Percentiles rank a stretch among this genome's conserved stretches.
These are phyloP conservation scores for Agapornis roseicollis DNA, from an alignment of 2,113 vertebrate species.

Conservation along the genomic window DNA sequence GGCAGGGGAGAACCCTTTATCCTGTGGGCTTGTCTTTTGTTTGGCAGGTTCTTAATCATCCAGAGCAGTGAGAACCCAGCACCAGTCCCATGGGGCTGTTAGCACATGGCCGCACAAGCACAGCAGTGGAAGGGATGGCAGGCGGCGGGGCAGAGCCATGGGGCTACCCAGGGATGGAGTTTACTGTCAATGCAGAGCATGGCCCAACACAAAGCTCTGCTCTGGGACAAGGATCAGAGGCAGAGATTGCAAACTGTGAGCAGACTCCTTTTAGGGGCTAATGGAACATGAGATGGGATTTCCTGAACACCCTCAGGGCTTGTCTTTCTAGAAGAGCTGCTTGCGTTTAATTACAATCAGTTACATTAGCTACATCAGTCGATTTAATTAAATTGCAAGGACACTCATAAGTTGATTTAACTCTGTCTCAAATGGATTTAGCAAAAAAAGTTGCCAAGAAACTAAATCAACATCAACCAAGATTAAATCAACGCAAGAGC, in stretches of 20 bases:
- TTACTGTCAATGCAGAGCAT: fast-evolving
- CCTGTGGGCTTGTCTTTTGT: background rate
- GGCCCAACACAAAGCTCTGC: background rate
- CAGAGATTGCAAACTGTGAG: background rate
- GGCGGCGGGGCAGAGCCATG: background rate
- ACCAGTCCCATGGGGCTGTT: background rate
- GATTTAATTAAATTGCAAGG: constrained; percentile 67
- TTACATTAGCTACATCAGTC: constrained; percentile 61
- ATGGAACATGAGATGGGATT: constrained; percentile 50
- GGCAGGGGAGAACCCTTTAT: background rate
- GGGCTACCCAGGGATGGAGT: background rate
- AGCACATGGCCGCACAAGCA: fast-evolving
- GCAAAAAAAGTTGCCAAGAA: constrained; percentile 40
- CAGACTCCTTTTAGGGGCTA: background rate
- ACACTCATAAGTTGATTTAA: constrained; percentile 64
- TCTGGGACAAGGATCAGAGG: background rate
- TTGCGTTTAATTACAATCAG: constrained; percentile 57
- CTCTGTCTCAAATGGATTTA: constrained; percentile 61
- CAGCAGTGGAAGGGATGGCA: background rate
- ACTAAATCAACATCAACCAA: constrained; percentile 56
- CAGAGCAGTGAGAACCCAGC: background rate
- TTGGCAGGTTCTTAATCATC: background rate
- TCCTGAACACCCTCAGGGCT: constrained; percentile 38
- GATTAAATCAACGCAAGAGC: constrained; percentile 57
- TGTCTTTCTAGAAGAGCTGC: constrained; percentile 55